phyloP scores from a whole-genome alignment of 2,113 vertebrate species.

The Gila orcuttii region DNA sequence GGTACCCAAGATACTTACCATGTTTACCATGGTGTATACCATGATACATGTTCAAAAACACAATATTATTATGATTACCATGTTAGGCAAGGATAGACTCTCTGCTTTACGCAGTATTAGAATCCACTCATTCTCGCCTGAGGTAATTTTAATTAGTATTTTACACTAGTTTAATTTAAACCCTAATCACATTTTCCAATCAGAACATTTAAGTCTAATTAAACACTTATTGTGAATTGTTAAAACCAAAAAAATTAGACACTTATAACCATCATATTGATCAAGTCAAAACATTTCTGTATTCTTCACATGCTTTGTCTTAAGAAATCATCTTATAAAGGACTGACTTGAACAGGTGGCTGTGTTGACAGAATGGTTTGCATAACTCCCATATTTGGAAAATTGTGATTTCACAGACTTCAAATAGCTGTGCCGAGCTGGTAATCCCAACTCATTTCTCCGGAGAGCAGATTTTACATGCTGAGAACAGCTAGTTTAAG shows the following conservation, averaged over 20 bases:
- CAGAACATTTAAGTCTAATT: background rate
- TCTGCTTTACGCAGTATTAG: background rate
- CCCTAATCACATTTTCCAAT: background rate
- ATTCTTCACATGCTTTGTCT: background rate
- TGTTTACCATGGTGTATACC: no score
- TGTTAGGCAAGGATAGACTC: background rate
- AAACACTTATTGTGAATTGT: background rate
- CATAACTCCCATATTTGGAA: background rate
- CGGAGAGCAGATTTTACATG: background rate
- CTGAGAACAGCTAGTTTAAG: slow-evolving; percentile 12
- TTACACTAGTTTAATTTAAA: background rate
- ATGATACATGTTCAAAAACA: background rate
- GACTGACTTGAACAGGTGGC: slow-evolving; percentile 20
- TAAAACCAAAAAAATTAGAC: no score
- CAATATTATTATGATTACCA: no score
- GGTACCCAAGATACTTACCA: no score
- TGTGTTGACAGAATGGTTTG: background rate
- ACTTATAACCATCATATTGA: background rate
- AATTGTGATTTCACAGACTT: slow-evolving; percentile 22
- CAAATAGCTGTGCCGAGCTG: background rate
- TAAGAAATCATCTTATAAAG: background rate
- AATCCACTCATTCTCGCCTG: background rate
- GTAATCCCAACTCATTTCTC: slow-evolving; percentile 6
- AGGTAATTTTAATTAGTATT: background rate
- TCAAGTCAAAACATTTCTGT: background rate